Evolutionary conservation across 2,888 invertebrate species (phyloP), one percentile per base, ranked within the genome.

Genomic region (Cerceris ruficornis): DNA sequence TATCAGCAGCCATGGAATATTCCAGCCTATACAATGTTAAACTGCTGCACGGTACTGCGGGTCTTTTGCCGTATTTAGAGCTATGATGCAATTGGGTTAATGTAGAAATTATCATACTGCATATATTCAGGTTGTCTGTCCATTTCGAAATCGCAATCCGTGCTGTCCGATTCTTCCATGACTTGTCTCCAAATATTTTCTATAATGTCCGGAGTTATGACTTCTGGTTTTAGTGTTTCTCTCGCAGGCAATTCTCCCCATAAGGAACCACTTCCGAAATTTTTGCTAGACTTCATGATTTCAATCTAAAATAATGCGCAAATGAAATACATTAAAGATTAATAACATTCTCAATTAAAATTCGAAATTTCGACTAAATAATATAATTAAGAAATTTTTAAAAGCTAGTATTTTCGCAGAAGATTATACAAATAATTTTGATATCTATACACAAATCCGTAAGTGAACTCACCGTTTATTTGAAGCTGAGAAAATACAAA

Each of bases 141-240:
- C 62, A 86, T 87, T 77, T 88, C 90, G 84, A 89, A 91, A 85
- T 92, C 91, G 61, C 89, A 90, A 39, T 91, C 91, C 0, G 86
- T 81, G 49, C 86, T 88, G 64, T 86, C 91, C 0, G 89, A 87
- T 46, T 92, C 92, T 57, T 92, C 91, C 76, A 92, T 86, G 17
- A 92, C 92, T 87, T 92, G 91, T 68, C 92, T 86, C 92, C 92
- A 92, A 62, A 92, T 86, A 87, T 92, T 92, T 83, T 92, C 92
- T 74, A 92, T 92, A 7, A 92, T 88, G 68, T 92, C 92, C 14
- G 92, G 92, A 1, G 92, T 92, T 60, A 92, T 90, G 42, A 92
- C 87, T 84, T 92, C 92, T 77, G 91, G 92, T 75, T 92, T 92
- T 43, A 91, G 88, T 67, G 88, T 90, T 81, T 92, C 92, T 67